phyloP scores from a whole-genome alignment of 1,140 invertebrate genomes.

The Maniola jurtina region DNA sequence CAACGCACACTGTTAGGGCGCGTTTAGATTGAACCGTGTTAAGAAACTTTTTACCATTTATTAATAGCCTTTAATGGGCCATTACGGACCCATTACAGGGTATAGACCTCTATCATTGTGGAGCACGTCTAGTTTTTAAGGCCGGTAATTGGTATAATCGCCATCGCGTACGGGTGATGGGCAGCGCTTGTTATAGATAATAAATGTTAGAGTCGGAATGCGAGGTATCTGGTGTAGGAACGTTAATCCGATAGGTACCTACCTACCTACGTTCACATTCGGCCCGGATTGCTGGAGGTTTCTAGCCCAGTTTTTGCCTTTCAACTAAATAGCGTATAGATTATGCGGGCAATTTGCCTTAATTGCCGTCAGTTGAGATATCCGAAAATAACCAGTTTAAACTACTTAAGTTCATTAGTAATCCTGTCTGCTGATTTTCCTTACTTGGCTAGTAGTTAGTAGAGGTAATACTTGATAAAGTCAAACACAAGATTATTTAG shows the following conservation, averaged over 20 bases:
- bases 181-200: constrained; percentile 30
- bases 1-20: constrained; percentile 47
- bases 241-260: constrained; percentile 10
- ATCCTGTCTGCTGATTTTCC: not conserved
- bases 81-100: constrained; percentile 37
- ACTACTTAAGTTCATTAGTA: constrained; percentile 10
- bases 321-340: constrained; percentile 27
- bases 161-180: constrained; percentile 26
- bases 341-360: constrained; percentile 25
- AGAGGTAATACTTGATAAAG: not conserved
- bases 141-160: constrained; percentile 39
- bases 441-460: not conserved
- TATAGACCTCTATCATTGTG: constrained; percentile 38
- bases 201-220: constrained; percentile 26
- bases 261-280: constrained; percentile 24
- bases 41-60: constrained; percentile 41
- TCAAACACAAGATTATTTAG: too few relatives aligned
- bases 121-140: constrained; percentile 37
- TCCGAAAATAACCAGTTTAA: constrained; percentile 25
- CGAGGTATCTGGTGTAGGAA: constrained; percentile 16
- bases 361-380: constrained; percentile 15
- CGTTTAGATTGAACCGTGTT: constrained; percentile 35
- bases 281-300: constrained; percentile 23
- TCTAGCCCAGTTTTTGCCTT: constrained; percentile 28
- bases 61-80: constrained; percentile 42